A percentile compares a stretch with the other conserved stretches of the same genome.
Conservation (phyloP, 2,888 invertebrate genomes). For the Dysmachus trigonus region DNA sequence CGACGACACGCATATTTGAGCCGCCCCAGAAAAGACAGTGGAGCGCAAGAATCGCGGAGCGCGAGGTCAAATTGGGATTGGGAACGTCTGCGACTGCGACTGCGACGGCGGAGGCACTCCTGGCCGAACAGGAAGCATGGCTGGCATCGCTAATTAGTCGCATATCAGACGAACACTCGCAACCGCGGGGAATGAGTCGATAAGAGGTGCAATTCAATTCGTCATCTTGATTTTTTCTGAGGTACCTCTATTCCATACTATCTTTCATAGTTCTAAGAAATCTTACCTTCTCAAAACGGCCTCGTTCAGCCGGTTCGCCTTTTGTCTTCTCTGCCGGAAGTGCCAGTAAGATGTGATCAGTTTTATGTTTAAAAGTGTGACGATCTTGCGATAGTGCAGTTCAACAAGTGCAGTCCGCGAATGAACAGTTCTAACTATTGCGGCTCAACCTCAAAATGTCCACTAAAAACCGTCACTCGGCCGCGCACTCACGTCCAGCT, state of each 20-base stretch:
- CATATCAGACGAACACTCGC: background rate
- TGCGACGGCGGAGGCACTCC: background rate
- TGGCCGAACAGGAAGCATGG: conserved; percentile 25
- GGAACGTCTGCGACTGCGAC: background rate
- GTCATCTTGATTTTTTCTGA: background rate
- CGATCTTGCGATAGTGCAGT: background rate
- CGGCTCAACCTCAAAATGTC: background rate
- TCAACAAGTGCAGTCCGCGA: background rate
- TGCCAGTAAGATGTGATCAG: conserved; percentile 6
- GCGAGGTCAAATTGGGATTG: background rate
- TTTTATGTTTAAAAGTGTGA: background rate
- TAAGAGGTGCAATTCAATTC: conserved; percentile 29
- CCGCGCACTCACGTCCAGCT: background rate
- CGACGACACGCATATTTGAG: background rate
- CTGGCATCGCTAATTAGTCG: conserved; percentile 41
- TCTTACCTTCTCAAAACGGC: background rate
- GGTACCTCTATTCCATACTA: background rate
- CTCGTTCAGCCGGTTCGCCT: background rate
- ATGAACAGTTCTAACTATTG: background rate
- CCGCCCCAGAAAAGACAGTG: background rate
- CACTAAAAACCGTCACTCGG: background rate
- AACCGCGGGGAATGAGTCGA: background rate
- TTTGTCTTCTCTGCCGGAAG: conserved; percentile 9
- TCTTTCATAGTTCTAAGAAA: background rate
- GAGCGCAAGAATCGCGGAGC: background rate